Percentiles rank a stretch among this genome's conserved stretches.
Conservation (phyloP, 2,113 vertebrate genomes). For the Progne subis region DNA sequence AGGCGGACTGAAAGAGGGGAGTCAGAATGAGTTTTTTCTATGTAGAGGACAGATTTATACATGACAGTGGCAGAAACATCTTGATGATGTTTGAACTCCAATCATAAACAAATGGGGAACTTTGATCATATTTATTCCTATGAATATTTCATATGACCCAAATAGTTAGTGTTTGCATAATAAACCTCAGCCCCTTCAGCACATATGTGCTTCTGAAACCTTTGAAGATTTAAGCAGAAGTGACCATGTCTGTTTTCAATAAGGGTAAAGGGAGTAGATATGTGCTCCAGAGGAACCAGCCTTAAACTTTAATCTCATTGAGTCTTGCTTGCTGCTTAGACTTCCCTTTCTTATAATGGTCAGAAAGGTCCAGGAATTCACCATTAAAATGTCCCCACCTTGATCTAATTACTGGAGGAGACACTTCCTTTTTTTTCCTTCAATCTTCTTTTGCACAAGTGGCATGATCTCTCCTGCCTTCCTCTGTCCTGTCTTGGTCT, state of each 20-base stretch:
- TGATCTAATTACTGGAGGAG: background rate
- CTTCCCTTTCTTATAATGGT: background rate
- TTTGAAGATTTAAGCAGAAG: background rate
- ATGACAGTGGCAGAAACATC: background rate
- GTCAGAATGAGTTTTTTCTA: background rate
- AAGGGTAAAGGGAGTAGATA: background rate
- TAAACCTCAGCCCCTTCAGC: background rate
- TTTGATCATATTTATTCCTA: background rate
- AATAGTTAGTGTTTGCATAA: background rate
- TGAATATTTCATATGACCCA: background rate
- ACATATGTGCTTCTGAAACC: background rate
- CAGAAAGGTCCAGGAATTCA: background rate
- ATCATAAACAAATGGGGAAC: background rate
- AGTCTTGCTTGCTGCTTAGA: background rate
- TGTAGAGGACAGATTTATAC: background rate
- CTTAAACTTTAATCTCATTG: background rate
- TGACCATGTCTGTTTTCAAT: background rate
- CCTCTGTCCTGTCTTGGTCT: background rate
- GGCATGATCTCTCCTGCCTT: background rate
- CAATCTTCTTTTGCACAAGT: background rate
- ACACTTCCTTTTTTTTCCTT: background rate
- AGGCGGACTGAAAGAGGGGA: background rate
- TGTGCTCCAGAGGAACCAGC: background rate
- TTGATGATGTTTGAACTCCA: background rate
- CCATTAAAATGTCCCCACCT: background rate